Evolutionary conservation across 2,113 vertebrate species (phyloP), one percentile per base, ranked within the genome.

Genomic region (Callionymus lyra): DNA sequence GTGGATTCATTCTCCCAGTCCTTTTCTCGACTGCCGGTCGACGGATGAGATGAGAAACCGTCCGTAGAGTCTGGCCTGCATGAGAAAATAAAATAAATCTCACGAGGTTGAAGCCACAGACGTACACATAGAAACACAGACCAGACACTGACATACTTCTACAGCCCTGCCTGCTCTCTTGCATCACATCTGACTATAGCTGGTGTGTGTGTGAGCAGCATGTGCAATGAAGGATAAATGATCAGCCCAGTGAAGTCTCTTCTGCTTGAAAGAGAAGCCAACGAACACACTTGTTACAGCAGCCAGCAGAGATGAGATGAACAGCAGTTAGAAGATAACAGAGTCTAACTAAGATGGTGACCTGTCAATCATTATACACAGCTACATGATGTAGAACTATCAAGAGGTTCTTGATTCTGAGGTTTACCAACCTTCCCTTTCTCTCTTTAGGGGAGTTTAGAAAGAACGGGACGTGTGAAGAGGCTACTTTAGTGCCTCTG

Each of bases 1-100:
- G 91, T 96, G 1, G 95, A 99, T 16, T 91, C 92, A 0, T 93
- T 93, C 68, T 99, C 95, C 95, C 95, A 99, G 53, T 98, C 92
- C 46, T 93, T 98, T 63, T 99, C 95, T 49, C 89, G 89, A 81
- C 91, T 97, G 1, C 86, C 87, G 35, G 63, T 72, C 6, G 89
- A 91, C 2, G 88, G 89, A 77, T 89, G 91, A 0, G 93, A 91
- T 10, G 93, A 94, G 65, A 92, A 93, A 14, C 88, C 90, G 63
- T 92, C 95, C 0, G 92, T 83, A 4, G 93, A 96, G 64, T 97
- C 94, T 1, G 93, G 93, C 72, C 95, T 99, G 80, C 50, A 37
- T 35, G 13, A 14, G 39, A 19, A 44, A 33, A 12, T 9, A 16
- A 37, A 1, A 32, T 21, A 50, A 18, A 16, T 36, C 31, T 14